phyloP scores from a whole-genome alignment of 2,797 vertebrate genomes.

The Onychomys leucogaster region DNA sequence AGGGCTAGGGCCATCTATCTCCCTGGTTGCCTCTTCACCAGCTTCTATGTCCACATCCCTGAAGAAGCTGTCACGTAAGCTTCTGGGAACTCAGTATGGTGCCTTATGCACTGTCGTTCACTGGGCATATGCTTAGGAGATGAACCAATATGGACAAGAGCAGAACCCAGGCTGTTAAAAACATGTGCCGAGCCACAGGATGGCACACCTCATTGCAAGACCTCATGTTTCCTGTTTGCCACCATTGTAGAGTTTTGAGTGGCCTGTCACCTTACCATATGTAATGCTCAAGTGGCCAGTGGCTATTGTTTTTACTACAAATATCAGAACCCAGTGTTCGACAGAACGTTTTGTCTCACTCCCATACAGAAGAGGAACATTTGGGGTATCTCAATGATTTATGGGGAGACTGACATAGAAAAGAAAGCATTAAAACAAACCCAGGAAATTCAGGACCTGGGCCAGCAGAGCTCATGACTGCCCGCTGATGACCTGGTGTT shows the following conservation, averaged over 20 bases:
- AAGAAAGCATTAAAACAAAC: not conserved
- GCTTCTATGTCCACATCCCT: not conserved
- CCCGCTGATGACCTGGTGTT: not conserved
- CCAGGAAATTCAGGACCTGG: not conserved
- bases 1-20: not conserved
- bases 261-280: not conserved
- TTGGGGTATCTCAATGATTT: not conserved
- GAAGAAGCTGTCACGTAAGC: not conserved
- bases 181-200: not conserved
- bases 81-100: not conserved
- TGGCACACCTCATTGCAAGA: not conserved
- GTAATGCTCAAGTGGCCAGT: not conserved
- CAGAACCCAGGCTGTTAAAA: not conserved
- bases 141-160: not conserved
- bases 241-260: not conserved
- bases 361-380: not conserved
- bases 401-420: not conserved
- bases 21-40: not conserved
- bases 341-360: conserved; percentile 25
- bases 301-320: not conserved
- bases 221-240: not conserved
- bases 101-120: not conserved
- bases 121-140: not conserved
- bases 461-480: not conserved
- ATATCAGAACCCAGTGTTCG: not conserved